Percentiles rank a stretch among this genome's conserved stretches.
These are phyloP conservation scores for Philypnodon macrostomus DNA, from an alignment of 2,797 vertebrate species.

Conservation along the genomic window DNA sequence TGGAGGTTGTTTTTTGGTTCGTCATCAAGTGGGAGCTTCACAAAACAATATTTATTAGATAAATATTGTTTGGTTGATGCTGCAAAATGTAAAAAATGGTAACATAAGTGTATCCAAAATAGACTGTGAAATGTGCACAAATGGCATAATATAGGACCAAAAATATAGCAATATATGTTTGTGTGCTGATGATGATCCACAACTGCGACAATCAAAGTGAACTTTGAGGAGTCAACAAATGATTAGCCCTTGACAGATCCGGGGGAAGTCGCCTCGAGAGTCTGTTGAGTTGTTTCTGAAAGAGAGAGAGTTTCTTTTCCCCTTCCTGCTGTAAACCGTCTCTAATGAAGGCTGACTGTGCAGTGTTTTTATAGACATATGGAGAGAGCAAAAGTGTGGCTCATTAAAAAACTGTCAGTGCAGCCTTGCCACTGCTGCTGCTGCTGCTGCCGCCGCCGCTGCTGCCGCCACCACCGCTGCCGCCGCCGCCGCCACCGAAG, in stretches of 20 bases:
- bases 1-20: no score
- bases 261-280: slow-evolving; percentile 46
- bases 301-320: slow-evolving; percentile 38
- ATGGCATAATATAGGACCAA: no score
- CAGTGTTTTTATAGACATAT: slow-evolving; percentile 51
- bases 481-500: slow-evolving; percentile 50
- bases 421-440: slow-evolving; percentile 35
- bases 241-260: slow-evolving; percentile 62
- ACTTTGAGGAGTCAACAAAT: slow-evolving; percentile 53
- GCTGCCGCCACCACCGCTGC: no score
- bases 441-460: no score
- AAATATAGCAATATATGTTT: no score
- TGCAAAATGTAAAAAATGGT: no score
- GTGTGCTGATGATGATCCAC: slow-evolving; percentile 46
- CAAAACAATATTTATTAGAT: no score
- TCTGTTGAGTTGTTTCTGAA: slow-evolving; percentile 61
- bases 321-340: slow-evolving; percentile 49
- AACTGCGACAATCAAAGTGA: slow-evolving; percentile 59
- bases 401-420: slow-evolving; percentile 69
- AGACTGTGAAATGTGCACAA: no score
- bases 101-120: no score
- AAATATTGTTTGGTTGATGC: no score
- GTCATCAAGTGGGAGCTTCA: no score
- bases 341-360: slow-evolving; percentile 67
- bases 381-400: slow-evolving; percentile 55